Evolutionary conservation across 2,113 vertebrate species (phyloP), one percentile per base, ranked within the genome.

Genomic region (Tragelaphus buxtoni): DNA sequence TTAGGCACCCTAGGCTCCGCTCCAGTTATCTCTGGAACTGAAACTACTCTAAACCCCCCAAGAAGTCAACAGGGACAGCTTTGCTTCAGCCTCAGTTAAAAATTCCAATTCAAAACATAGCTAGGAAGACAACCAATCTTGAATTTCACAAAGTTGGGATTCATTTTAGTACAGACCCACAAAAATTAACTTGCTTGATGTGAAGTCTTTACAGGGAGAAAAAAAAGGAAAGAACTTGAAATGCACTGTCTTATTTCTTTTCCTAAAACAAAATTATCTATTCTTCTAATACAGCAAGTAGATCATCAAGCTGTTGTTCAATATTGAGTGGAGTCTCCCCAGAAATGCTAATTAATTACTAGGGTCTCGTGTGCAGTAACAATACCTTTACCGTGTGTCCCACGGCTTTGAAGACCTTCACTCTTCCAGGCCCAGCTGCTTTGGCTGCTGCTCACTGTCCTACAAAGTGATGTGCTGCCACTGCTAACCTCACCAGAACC

Each of bases 371-470:
- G 2, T 32, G 30, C 56, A 47, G 22, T 39, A 45, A 82, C 45
- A n/a, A 49, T 12, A 32, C 61, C 95, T 72, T 91, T 92, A 81
- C 93, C 96, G 97, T 82, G 95, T 94, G 96, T 97, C 85, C 96
- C 94, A 96, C 80, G 30, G 90, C 97, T 96, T 79, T 69, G 92
- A 97, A 98, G 96, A 90, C 92, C 93, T 93, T 97, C 55, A 88
- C 81, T 96, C 96, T 92, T 95, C 96, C 95, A 97, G 93, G 90
- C 94, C 95, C 98, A 97, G 96, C 94, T 96, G 95, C 96, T 87
- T 60, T 58, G 93, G 96, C 11, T 95, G 94, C 56, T 97, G 95
- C 92, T 93, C 93, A 94, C 51, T 69, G 97, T 61, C 89, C 91
- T 1, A 39, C 0, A 53, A 69, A 96, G 93, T 9, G 53, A 97